Conservation (phyloP, 1,140 invertebrate genomes). For the Aradophagus sp. region DNA sequence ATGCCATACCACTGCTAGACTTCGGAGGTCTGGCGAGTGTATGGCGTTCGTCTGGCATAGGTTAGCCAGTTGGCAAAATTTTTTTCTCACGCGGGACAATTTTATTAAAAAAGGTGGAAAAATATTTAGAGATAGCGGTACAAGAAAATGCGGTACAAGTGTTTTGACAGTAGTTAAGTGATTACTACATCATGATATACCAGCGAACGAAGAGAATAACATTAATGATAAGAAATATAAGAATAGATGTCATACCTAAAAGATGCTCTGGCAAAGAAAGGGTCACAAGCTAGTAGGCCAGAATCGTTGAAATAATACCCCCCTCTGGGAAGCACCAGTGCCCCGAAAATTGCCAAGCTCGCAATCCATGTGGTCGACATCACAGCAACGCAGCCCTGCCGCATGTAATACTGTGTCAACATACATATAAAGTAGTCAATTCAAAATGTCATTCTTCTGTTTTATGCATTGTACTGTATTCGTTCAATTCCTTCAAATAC, state of each 20-base stretch:
- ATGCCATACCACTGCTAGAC: too few species aligned
- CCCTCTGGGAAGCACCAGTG: conserved; percentile 84
- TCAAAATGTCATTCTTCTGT: too few species aligned
- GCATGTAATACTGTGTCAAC: conserved; percentile 72
- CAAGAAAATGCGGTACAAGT: not conserved
- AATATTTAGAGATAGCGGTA: conserved; percentile 25
- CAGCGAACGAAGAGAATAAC: conserved; percentile 7
- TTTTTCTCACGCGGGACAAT: too few species aligned
- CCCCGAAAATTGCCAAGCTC: conserved; percentile 85
- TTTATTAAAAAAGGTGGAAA: conserved; percentile 3
- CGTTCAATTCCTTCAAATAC: too few species aligned
- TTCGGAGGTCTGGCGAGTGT: too few species aligned
- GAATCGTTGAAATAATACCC: conserved; percentile 91
- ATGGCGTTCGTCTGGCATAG: too few species aligned
- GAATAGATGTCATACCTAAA: conserved; percentile 74
- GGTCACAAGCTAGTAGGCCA: conserved; percentile 87
- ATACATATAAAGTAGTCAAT: too few species aligned
- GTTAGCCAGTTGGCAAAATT: too few species aligned
- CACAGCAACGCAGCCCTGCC: conserved; percentile 86
- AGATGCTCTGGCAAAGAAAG: conserved; percentile 85
- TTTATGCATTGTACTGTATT: too few species aligned
- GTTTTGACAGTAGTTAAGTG: too few species aligned
- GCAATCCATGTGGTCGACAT: conserved; percentile 88
- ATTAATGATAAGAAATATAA: too few species aligned
- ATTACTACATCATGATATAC: conserved; percentile 31